These are phyloP conservation scores for Puffinus mauretanicus DNA, from an alignment of 2,113 vertebrate species.

Conservation along the genomic window DNA sequence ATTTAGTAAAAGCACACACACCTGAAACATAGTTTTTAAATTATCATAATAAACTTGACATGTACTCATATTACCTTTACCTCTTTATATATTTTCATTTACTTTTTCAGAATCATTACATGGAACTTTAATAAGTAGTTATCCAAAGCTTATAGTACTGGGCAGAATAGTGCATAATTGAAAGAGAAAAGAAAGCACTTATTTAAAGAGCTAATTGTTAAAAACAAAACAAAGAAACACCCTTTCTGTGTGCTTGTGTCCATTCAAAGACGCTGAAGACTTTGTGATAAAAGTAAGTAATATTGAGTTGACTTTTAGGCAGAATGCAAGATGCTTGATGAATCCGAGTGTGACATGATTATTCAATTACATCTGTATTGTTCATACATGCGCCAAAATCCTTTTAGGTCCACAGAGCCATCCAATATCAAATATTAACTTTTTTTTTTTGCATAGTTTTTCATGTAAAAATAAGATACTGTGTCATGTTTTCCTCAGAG, in stretches of 20 bases:
- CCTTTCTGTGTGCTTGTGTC: neutral
- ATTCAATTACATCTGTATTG: neutral
- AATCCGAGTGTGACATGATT: rapidly evolving
- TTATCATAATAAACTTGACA: neutral
- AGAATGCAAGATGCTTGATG: neutral
- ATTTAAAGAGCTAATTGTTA: neutral
- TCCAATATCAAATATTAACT: neutral
- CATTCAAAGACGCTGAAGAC: neutral
- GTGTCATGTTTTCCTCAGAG: neutral
- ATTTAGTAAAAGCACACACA: neutral
- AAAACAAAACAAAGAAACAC: neutral
- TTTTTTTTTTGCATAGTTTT: neutral
- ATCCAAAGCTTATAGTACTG: neutral
- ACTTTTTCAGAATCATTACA: neutral
- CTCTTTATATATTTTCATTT: neutral
- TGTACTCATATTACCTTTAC: neutral
- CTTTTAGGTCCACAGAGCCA: neutral
- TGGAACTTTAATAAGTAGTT: neutral
- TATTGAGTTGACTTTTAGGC: neutral
- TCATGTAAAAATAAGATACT: neutral
- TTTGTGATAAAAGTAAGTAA: neutral
- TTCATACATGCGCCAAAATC: neutral
- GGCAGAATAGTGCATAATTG: neutral
- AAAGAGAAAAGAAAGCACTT: neutral
- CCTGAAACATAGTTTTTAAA: neutral